Conservation (phyloP, 53 echinoderm and acorn worm genomes). For the Antedon mediterranea region DNA sequence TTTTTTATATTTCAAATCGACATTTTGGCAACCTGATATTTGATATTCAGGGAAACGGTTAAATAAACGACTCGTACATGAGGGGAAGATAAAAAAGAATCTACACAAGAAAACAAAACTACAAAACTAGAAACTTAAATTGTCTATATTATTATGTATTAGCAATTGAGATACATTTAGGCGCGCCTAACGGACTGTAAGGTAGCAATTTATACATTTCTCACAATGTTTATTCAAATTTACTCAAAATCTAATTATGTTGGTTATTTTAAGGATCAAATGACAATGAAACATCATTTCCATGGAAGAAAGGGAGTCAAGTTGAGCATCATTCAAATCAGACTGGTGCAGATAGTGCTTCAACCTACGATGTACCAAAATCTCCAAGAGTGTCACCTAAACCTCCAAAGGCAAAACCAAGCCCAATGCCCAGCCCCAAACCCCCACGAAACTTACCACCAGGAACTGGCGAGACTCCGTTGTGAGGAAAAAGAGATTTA, state of each 20-base stretch:
- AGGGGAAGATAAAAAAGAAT: no score
- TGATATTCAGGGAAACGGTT: no score
- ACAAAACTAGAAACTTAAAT: no score
- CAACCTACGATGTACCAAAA: not conserved
- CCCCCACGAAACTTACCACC: not conserved
- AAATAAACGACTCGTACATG: no score
- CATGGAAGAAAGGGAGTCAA: conserved; percentile 32
- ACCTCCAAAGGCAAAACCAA: not conserved
- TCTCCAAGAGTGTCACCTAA: not conserved
- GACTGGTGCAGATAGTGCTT: not conserved
- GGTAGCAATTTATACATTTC: not conserved
- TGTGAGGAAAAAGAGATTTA: not conserved
- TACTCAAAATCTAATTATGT: not conserved
- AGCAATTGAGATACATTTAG: no score
- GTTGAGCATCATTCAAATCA: not conserved
- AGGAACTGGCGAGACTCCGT: not conserved
- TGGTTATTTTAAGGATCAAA: conserved; percentile 7
- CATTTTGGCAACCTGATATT: no score
- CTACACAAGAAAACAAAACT: no score
- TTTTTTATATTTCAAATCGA: no score
- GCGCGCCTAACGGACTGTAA: no score
- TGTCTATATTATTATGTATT: no score
- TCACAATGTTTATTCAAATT: not conserved
- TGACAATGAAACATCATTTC: conserved; percentile 25
- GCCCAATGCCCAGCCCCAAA: not conserved